phyloP scores from a whole-genome alignment of 2,888 invertebrate genomes.

The Megastigmus dorsalis region DNA sequence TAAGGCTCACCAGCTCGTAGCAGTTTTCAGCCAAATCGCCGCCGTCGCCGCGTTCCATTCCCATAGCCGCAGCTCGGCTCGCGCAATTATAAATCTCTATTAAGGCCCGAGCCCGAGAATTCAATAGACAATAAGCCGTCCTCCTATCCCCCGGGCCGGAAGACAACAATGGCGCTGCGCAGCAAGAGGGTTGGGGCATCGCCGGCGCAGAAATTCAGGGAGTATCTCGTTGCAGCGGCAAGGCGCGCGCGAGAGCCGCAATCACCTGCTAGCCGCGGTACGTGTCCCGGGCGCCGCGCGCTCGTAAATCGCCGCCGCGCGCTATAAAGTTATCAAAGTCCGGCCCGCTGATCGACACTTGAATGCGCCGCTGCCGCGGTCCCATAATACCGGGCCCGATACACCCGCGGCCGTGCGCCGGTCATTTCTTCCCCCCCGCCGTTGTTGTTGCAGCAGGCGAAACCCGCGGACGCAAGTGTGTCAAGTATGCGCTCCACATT shows the following conservation, averaged over 20 bases:
- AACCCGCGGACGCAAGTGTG: constrained; percentile 17
- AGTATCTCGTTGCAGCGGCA: neutral
- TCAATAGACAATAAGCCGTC: constrained; percentile 13
- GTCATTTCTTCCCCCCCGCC: too few species aligned
- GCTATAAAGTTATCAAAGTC: constrained; percentile 44
- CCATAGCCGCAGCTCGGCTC: neutral
- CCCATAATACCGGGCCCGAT: neutral
- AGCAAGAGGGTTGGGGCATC: neutral
- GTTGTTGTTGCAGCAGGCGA: too few species aligned
- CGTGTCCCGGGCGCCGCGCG: too few species aligned
- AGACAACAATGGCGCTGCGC: constrained; percentile 12
- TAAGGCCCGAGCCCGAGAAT: constrained; percentile 7
- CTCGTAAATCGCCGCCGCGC: constrained; percentile 20
- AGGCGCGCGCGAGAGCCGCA: neutral
- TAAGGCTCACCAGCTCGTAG: too few species aligned
- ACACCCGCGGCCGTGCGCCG: too few species aligned
- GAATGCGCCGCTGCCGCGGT: constrained; percentile 11
- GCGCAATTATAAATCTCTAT: constrained; percentile 34
- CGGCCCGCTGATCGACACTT: constrained; percentile 39
- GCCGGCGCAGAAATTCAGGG: neutral
- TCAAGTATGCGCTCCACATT: constrained; percentile 38
- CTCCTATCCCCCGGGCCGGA: too few species aligned
- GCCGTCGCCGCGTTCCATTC: too few species aligned
- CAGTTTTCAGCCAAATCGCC: neutral
- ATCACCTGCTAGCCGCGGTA: too few species aligned